These are phyloP conservation scores for Microcaecilia unicolor DNA, from an alignment of 2,797 vertebrate genomes.

Conservation along the genomic window DNA sequence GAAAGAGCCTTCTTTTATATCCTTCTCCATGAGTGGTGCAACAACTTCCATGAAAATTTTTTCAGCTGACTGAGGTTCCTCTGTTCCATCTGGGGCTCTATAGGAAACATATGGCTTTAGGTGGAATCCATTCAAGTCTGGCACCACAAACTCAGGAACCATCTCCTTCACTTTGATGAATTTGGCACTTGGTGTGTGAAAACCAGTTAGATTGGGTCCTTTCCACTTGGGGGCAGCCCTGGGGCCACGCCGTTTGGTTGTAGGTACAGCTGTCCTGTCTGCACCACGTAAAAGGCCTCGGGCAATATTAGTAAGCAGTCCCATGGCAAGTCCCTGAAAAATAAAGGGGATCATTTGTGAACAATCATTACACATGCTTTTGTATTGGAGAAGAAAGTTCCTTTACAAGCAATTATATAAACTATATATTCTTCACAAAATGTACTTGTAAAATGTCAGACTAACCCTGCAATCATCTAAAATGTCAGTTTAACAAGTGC, in stretches of 20 bases:
- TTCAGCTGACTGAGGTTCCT: slow-evolving; percentile 58
- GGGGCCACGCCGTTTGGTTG: slow-evolving; percentile 85
- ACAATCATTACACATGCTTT: too few species aligned
- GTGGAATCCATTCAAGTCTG: slow-evolving; percentile 66
- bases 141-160: slow-evolving; percentile 80
- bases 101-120: slow-evolving; percentile 87
- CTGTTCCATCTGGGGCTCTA: slow-evolving; percentile 50
- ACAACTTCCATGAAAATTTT: slow-evolving; percentile 64
- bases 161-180: slow-evolving; percentile 64
- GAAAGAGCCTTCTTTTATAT: slow-evolving; percentile 64
- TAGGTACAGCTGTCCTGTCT: slow-evolving; percentile 77
- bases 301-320: slow-evolving; percentile 62
- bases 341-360: too few species aligned
- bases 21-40: slow-evolving; percentile 67
- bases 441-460: too few species aligned
- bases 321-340: slow-evolving; percentile 49
- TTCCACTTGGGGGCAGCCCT: slow-evolving; percentile 67
- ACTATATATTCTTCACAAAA: too few species aligned
- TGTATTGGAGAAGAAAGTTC: too few species aligned
- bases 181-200: slow-evolving; percentile 48
- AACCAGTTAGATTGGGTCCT: slow-evolving; percentile 58
- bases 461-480: too few species aligned
- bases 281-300: slow-evolving; percentile 76
- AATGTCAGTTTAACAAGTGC: too few species aligned
- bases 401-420: too few species aligned